Evolutionary conservation across 1,140 invertebrate species (phyloP).

Genomic region (Ericerus pela): DNA sequence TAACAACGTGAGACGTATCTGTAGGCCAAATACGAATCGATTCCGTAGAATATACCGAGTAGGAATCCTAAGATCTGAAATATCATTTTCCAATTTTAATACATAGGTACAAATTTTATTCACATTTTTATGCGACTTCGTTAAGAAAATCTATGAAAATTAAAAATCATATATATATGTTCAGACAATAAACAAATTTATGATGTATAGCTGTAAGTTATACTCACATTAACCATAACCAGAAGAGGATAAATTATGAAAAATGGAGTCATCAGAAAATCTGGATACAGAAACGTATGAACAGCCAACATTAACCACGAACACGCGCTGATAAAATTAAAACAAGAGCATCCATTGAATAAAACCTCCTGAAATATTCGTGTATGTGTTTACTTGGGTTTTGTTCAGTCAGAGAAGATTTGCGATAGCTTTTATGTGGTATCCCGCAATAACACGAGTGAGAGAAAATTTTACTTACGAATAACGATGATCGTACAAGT

Average conservation of each 20-base stretch:
- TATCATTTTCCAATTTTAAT: background rate
- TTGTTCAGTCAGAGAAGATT: too few relatives aligned
- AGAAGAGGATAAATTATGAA: background rate
- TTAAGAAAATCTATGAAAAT: background rate
- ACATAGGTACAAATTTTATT: background rate
- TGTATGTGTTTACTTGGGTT: too few relatives aligned
- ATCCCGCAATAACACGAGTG: too few relatives aligned
- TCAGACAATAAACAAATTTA: background rate
- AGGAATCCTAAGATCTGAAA: constrained; percentile 1
- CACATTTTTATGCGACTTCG: background rate
- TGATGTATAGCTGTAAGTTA: background rate
- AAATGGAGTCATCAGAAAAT: background rate
- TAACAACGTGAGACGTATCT: too few relatives aligned
- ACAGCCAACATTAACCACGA: background rate
- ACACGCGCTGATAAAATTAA: background rate
- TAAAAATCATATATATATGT: background rate
- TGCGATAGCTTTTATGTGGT: too few relatives aligned
- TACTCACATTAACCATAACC: background rate
- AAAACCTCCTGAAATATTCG: constrained; percentile 6
- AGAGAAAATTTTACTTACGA: background rate
- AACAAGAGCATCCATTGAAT: background rate
- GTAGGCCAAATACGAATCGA: background rate
- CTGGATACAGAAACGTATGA: background rate
- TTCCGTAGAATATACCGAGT: background rate
- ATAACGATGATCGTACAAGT: background rate